Percentiles rank a stretch among this genome's conserved stretches.
Conservation (phyloP, 2,113 vertebrate genomes). For the Amphilophus citrinellus region DNA sequence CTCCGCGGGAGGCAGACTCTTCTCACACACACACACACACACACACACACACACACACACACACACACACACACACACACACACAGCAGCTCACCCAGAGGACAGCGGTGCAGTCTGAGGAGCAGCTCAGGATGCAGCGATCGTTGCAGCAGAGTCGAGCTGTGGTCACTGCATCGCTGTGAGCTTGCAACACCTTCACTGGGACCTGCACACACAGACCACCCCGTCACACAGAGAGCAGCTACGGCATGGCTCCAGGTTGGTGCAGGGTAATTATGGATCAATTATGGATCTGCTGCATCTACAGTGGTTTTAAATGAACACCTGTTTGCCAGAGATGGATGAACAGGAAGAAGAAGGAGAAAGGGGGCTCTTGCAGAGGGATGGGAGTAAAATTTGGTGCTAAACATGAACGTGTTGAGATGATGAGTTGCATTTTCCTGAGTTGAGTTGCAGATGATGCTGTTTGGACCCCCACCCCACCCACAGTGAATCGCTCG, state of each 20-base stretch:
- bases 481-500: no score
- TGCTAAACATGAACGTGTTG: not conserved
- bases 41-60: no score
- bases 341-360: not conserved
- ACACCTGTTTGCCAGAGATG: not conserved
- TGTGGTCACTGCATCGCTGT: constrained; percentile 6
- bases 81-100: constrained; percentile 36
- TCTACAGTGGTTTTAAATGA: not conserved
- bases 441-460: no score
- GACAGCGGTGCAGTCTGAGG: constrained; percentile 29
- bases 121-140: constrained; percentile 40
- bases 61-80: no score
- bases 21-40: no score
- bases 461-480: no score
- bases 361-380: not conserved
- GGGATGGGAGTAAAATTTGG: rapidly evolving
- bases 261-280: not conserved
- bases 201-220: constrained; percentile 18
- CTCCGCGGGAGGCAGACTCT: no score
- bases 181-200: constrained; percentile 22
- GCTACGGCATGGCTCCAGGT: not conserved
- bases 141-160: constrained; percentile 14
- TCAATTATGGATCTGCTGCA: not conserved
- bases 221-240: not conserved
- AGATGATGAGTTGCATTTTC: no score